Percentiles rank a stretch among this genome's conserved stretches.
These are phyloP conservation scores for Cololabis saira DNA, from an alignment of 2,113 vertebrate genomes.

Conservation along the genomic window DNA sequence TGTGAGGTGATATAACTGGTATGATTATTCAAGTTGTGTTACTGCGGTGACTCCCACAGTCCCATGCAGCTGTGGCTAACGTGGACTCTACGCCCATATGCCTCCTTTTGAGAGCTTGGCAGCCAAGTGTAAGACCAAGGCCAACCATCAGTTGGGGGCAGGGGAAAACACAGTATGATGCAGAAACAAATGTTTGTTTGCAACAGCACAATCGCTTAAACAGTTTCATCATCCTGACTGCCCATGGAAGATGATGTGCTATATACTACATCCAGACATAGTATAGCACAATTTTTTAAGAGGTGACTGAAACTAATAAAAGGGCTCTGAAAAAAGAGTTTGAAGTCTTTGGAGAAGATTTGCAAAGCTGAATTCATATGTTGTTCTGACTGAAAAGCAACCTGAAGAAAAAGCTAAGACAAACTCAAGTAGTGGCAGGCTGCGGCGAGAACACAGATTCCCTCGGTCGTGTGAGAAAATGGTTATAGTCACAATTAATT, in stretches of 20 bases:
- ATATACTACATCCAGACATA: too few species aligned
- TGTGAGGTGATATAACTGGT: slow-evolving; percentile 28
- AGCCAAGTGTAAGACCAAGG: slow-evolving; percentile 6
- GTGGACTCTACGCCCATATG: slow-evolving; percentile 31
- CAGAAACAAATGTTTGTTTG: slow-evolving; percentile 25
- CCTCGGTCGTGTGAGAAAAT: too few species aligned
- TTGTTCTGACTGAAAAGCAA: too few species aligned
- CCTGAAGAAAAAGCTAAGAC: too few species aligned
- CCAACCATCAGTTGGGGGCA: slow-evolving; percentile 20
- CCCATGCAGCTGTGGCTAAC: slow-evolving; percentile 59
- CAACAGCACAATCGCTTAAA: slow-evolving; percentile 3
- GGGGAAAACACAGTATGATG: slow-evolving; percentile 13
- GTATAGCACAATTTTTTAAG: too few species aligned
- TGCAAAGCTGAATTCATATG: too few species aligned
- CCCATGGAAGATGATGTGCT: neutral
- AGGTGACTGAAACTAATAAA: too few species aligned
- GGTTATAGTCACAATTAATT: too few species aligned
- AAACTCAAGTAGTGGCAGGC: too few species aligned
- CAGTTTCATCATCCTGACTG: slow-evolving; percentile 5
- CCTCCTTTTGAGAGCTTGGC: slow-evolving; percentile 31
- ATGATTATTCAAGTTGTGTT: slow-evolving; percentile 31
- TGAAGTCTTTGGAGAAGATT: too few species aligned
- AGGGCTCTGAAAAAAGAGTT: too few species aligned
- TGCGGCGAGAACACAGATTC: too few species aligned
- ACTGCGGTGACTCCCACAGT: slow-evolving; percentile 36